phyloP scores from a whole-genome alignment of 2,888 invertebrate species.

The Cerceris rybyensis region DNA sequence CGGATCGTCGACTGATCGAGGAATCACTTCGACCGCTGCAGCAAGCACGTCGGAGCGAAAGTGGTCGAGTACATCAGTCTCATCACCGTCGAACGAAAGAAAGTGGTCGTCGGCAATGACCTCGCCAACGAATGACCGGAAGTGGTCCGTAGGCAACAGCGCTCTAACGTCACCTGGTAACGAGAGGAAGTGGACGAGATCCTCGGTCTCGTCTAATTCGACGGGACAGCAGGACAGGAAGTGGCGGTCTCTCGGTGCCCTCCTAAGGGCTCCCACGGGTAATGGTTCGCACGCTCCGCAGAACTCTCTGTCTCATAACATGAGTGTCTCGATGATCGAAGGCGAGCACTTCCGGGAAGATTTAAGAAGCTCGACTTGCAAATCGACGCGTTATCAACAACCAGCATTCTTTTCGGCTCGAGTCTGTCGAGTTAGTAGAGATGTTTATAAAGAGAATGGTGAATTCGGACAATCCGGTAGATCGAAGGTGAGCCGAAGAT shows the following conservation, averaged over 20 bases:
- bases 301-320: slow-evolving; percentile 73
- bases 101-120: slow-evolving; percentile 71
- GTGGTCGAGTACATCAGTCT: slow-evolving; percentile 72
- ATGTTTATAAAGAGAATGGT: slow-evolving; percentile 71
- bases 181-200: slow-evolving; percentile 75
- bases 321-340: slow-evolving; percentile 77
- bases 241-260: slow-evolving; percentile 82
- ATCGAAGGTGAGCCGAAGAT: slow-evolving; percentile 73
- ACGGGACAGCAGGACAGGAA: slow-evolving; percentile 79
- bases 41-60: slow-evolving; percentile 72
- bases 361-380: slow-evolving; percentile 48
- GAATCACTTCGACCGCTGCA: slow-evolving; percentile 11
- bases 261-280: slow-evolving; percentile 76
- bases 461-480: slow-evolving; percentile 67
- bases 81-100: slow-evolving; percentile 72
- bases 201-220: slow-evolving; percentile 71
- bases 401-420: slow-evolving; percentile 72
- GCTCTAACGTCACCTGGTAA: slow-evolving; percentile 62
- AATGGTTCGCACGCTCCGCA: slow-evolving; percentile 68
- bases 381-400: slow-evolving; percentile 64
- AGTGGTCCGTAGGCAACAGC: slow-evolving; percentile 72
- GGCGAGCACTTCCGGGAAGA: slow-evolving; percentile 59
- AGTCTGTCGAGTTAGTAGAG: slow-evolving; percentile 66
- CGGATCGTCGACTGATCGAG: slow-evolving; percentile 38
- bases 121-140: slow-evolving; percentile 68